Conservation (phyloP, 2,888 invertebrate species). For the Cyclophora albipunctata region DNA sequence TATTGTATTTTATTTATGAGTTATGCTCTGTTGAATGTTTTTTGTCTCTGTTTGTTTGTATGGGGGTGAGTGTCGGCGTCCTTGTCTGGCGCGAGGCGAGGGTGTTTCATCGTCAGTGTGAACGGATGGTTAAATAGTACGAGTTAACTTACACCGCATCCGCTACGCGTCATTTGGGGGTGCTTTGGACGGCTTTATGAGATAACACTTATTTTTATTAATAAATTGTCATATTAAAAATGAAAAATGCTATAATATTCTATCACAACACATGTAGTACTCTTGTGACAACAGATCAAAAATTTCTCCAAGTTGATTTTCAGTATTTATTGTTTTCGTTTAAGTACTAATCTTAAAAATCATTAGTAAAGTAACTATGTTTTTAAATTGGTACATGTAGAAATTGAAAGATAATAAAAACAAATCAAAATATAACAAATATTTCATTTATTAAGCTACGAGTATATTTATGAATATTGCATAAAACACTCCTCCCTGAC, state of each 20-base stretch:
- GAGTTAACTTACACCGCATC: slow-evolving; percentile 72
- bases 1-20: slow-evolving; percentile 77
- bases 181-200: slow-evolving; percentile 45
- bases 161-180: slow-evolving; percentile 68
- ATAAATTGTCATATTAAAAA: background rate
- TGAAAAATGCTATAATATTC: background rate
- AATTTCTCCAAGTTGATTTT: too few species aligned
- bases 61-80: slow-evolving; percentile 30
- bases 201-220: background rate
- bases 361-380: too few species aligned
- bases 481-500: slow-evolving; percentile 15
- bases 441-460: too few species aligned
- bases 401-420: too few species aligned
- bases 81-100: slow-evolving; percentile 37
- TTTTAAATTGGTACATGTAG: too few species aligned
- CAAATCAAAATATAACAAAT: too few species aligned
- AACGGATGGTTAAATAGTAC: slow-evolving; percentile 73
- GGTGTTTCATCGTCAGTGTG: slow-evolving; percentile 65
- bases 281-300: too few species aligned
- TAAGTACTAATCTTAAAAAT: too few species aligned
- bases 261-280: background rate
- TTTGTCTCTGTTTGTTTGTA: slow-evolving; percentile 36
- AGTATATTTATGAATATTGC: background rate
- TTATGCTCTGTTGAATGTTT: slow-evolving; percentile 60
- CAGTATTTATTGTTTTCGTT: too few species aligned